Evolutionary conservation across 2,888 invertebrate genomes (phyloP).

Genomic region (Bembecia ichneumoniformis): DNA sequence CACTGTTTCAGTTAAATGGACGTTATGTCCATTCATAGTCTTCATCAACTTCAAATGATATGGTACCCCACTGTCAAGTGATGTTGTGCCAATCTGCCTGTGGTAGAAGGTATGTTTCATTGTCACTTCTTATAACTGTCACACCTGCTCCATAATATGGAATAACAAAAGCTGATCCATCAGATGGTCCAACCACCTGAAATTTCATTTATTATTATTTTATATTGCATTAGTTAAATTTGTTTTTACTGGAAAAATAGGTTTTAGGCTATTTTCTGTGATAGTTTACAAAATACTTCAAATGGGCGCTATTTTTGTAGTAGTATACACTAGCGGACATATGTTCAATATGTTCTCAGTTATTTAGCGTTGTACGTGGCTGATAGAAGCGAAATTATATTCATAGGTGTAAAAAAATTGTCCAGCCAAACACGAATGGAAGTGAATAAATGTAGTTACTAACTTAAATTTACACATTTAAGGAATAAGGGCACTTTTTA

Average conservation of each 20-base stretch:
- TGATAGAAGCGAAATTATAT: too few relatives aligned
- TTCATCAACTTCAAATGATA: slow-evolving; percentile 58
- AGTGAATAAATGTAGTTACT: too few relatives aligned
- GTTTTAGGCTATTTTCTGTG: too few relatives aligned
- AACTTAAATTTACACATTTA: neutral
- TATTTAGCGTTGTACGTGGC: too few relatives aligned
- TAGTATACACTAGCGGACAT: too few relatives aligned
- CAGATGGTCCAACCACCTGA: slow-evolving; percentile 90
- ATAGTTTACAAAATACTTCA: too few relatives aligned
- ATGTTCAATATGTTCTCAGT: too few relatives aligned
- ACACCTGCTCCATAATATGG: slow-evolving; percentile 94
- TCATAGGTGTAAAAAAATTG: too few relatives aligned
- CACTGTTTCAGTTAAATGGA: neutral
- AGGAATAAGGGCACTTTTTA: neutral
- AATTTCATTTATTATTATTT: slow-evolving; percentile 5
- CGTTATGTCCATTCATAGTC: slow-evolving; percentile 65
- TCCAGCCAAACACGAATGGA: slow-evolving; percentile 19
- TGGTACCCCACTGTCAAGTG: slow-evolving; percentile 68
- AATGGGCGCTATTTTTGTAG: too few relatives aligned
- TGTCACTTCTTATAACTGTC: slow-evolving; percentile 84
- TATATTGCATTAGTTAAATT: too few relatives aligned
- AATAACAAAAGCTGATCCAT: slow-evolving; percentile 94
- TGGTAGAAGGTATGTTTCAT: slow-evolving; percentile 85
- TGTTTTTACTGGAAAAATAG: too few relatives aligned
- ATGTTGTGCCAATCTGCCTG: slow-evolving; percentile 83